Conservation (phyloP, 2,797 vertebrate species). For the Hyperoplus immaculatus region DNA sequence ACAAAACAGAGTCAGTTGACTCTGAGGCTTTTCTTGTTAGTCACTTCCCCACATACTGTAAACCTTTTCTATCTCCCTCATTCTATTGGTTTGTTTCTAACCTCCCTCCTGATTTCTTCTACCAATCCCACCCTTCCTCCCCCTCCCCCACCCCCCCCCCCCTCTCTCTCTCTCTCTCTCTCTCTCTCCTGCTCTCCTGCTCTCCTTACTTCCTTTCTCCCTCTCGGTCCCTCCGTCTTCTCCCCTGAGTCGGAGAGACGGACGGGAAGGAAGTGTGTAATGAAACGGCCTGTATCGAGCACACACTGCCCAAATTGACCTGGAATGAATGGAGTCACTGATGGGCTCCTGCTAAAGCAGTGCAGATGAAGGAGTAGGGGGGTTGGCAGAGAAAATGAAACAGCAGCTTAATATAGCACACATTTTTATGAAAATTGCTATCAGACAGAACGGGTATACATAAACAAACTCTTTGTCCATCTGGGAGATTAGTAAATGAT, state of each 20-base stretch:
- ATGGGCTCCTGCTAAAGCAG: slow-evolving; percentile 65
- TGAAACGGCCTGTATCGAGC: slow-evolving; percentile 74
- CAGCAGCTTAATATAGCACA: slow-evolving; percentile 25
- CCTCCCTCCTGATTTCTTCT: background rate
- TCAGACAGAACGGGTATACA: slow-evolving; percentile 24
- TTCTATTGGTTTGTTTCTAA: slow-evolving; percentile 30
- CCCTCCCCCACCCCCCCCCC: slow-evolving; percentile 24
- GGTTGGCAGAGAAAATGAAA: slow-evolving; percentile 17
- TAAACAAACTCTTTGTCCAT: slow-evolving; percentile 7
- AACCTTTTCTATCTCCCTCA: slow-evolving; percentile 8
- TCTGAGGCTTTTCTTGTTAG: background rate
- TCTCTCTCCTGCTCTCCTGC: slow-evolving; percentile 31
- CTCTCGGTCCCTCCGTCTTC: slow-evolving; percentile 26
- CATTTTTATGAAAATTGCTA: slow-evolving; percentile 19
- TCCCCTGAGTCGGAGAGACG: slow-evolving; percentile 53
- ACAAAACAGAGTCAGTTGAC: background rate
- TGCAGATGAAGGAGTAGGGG: slow-evolving; percentile 34
- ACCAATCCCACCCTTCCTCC: slow-evolving; percentile 20
- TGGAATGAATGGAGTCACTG: slow-evolving; percentile 80
- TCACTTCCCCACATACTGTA: background rate
- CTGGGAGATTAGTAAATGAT: slow-evolving; percentile 5
- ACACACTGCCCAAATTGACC: slow-evolving; percentile 80
- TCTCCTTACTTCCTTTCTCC: slow-evolving; percentile 27
- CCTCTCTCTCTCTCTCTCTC: slow-evolving; percentile 36
- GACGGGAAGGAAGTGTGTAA: slow-evolving; percentile 79